Evolutionary conservation across 2,113 vertebrate genomes (phyloP).

Genomic region (Cynocephalus volans): DNA sequence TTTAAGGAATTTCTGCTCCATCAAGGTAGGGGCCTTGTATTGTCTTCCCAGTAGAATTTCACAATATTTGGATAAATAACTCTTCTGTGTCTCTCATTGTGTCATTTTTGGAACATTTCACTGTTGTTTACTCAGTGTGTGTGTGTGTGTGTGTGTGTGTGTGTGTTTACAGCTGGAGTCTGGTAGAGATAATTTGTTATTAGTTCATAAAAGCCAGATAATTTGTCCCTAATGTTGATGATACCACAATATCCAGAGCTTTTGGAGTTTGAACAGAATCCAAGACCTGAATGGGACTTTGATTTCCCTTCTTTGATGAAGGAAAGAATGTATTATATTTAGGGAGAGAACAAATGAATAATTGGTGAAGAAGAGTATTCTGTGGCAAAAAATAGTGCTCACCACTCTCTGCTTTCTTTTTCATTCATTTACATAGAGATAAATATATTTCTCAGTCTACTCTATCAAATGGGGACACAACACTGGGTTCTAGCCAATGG

Average conservation of each 20-base stretch:
- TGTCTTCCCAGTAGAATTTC: neutral
- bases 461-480: neutral
- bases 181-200: neutral
- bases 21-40: fast-evolving
- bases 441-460: neutral
- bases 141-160: neutral
- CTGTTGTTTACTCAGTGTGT: neutral
- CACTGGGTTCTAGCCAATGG: neutral
- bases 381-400: neutral
- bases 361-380: neutral
- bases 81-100: neutral
- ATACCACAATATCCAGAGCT: neutral
- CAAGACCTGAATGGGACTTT: neutral
- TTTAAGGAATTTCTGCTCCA: neutral
- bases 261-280: neutral
- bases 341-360: neutral
- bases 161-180: neutral
- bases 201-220: neutral
- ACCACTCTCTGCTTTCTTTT: neutral
- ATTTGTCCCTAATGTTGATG: neutral
- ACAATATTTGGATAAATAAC: neutral
- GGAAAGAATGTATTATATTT: neutral
- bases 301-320: neutral
- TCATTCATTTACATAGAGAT: neutral
- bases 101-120: neutral